Evolutionary conservation across 2,888 invertebrate genomes (phyloP).

Genomic region (Coronaproctus castanopsis): DNA sequence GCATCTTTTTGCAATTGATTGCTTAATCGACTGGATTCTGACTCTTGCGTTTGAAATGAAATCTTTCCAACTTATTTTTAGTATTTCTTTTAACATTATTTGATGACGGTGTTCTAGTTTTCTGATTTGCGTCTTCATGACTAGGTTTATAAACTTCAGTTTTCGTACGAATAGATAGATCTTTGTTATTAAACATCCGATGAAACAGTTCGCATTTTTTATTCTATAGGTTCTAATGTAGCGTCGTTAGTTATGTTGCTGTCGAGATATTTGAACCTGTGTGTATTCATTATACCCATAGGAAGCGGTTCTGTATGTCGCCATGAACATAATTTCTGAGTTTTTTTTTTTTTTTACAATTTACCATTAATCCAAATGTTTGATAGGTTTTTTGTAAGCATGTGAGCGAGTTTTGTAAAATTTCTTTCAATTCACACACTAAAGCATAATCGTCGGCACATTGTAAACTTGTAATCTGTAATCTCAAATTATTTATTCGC

Average conservation of each 20-base stretch:
- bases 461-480: background rate
- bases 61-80: background rate
- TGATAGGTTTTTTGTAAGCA: background rate
- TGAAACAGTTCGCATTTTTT: background rate
- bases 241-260: background rate
- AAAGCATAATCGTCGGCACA: background rate
- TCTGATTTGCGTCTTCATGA: background rate
- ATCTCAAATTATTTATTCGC: background rate
- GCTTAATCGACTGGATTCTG: background rate
- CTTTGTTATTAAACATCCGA: background rate
- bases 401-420: background rate
- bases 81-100: background rate
- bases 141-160: background rate
- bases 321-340: background rate
- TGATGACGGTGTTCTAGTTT: background rate
- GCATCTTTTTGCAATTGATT: background rate
- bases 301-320: background rate
- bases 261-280: background rate
- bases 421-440: background rate
- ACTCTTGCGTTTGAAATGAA: background rate
- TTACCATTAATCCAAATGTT: background rate
- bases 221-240: background rate
- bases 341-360: background rate
- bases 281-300: background rate
- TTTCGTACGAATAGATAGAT: background rate